Base-by-base conservation (phyloP, 1,140 invertebrate genomes). In the Neuroterus valhalla region DNA sequence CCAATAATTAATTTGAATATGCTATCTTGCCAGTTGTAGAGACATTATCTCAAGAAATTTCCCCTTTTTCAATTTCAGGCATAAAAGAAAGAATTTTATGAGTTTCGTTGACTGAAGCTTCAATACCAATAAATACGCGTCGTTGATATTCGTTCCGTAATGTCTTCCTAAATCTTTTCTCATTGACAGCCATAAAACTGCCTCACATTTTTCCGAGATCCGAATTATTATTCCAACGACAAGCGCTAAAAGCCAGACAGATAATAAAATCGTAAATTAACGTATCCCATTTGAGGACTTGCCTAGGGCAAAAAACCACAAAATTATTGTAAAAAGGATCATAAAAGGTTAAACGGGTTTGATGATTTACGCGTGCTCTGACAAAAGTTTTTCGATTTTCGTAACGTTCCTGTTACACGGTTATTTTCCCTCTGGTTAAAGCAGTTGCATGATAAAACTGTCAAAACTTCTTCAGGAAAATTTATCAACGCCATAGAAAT, bases 361-460 rank as follows among this genome's bases (percentile, higher is more conserved):
- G 12, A 62, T 62, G 55, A 62, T 62, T 62, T 31, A 62, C 55
- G 55, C 15, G 55, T 62, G 23, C 55, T 62, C 23, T 62, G 55
- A 62, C 55, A 23, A 62, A 62, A 62, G 55, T 62, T 62, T 62
- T 62, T 62, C 55, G 26, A 62, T 62, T 0, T 26, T 62, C 55
- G 26, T 62, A 26, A n/a, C 23, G 2, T 26, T 15, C 52, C 23
- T 62, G 23, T 62, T 62, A 23, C 26, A 26, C 55, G 55, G 55
- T 62, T 62, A 62, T 62, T 62, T 31, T 62, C 55, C n/a, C 55
- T 62, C 55, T 12, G 14, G 55, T 31, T 62, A 62, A 62, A 68
- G n/a, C 43, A 45, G 66, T 45, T 68, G 66, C 43, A 68, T 68
- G 67, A 68, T 46, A 68, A 68, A 44, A 68, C 43, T 68, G 67